A percentile compares a stretch with the other conserved stretches of the same genome.
Evolutionary conservation across 2,113 vertebrate genomes (phyloP).

Genomic region (Bufo gargarizans): DNA sequence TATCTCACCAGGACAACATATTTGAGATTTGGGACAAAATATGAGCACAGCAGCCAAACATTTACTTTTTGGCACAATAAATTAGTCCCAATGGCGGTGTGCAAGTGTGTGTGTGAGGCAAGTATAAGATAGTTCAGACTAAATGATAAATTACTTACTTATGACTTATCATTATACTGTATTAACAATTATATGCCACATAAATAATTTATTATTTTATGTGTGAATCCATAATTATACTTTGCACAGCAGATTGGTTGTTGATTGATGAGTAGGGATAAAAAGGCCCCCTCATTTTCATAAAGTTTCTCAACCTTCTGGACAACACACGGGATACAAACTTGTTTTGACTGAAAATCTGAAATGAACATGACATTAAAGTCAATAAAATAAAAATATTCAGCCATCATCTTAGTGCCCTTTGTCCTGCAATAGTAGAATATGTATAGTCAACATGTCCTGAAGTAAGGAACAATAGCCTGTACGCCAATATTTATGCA

Average conservation of each 20-base stretch:
- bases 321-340: slow-evolving; percentile 76
- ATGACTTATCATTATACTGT: slow-evolving; percentile 60
- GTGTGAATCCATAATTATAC: slow-evolving; percentile 70
- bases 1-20: no score
- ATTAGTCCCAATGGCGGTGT: background rate
- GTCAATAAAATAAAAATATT: slow-evolving; percentile 77
- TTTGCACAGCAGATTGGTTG: slow-evolving; percentile 76
- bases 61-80: background rate
- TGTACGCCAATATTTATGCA: background rate
- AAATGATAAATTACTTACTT: background rate
- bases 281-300: slow-evolving; percentile 84
- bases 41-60: background rate
- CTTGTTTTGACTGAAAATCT: slow-evolving; percentile 80
- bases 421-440: slow-evolving; percentile 59
- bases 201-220: slow-evolving; percentile 78
- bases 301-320: slow-evolving; percentile 76
- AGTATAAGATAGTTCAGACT: background rate
- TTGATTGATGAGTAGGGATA: slow-evolving; percentile 84
- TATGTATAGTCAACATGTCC: background rate
- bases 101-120: background rate
- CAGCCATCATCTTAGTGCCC: slow-evolving; percentile 71
- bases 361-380: slow-evolving; percentile 84
- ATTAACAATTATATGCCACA: slow-evolving; percentile 72
- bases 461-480: background rate
- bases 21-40: background rate